phyloP scores from a whole-genome alignment of 2,888 invertebrate genomes.

The Leptinotarsa peninsularis region DNA sequence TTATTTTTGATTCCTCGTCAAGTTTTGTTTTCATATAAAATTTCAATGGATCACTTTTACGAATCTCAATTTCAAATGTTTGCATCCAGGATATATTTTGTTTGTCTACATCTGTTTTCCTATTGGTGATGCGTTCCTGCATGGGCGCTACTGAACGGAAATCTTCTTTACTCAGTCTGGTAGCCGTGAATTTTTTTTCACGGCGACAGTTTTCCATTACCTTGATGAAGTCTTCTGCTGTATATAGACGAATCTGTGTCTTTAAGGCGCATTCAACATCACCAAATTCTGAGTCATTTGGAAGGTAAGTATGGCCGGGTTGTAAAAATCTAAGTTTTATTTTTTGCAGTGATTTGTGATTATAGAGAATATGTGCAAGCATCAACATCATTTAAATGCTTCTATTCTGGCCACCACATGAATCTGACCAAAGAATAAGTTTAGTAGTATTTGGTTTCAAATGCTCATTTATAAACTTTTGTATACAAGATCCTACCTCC shows the following conservation, averaged over 20 bases:
- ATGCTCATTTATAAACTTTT: conserved; percentile 16
- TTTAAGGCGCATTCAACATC: conserved; percentile 49
- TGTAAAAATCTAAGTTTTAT: conserved; percentile 45
- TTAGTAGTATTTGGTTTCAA: background rate
- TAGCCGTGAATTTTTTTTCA: conserved; percentile 45
- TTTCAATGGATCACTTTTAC: conserved; percentile 32
- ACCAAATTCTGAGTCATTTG: conserved; percentile 49
- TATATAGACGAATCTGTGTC: conserved; percentile 43
- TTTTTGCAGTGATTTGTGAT: conserved; percentile 37
- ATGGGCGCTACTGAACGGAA: conserved; percentile 38
- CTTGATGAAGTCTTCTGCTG: conserved; percentile 42
- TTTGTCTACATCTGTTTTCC: conserved; percentile 31
- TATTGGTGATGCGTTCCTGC: conserved; percentile 31
- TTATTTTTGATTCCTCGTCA: background rate
- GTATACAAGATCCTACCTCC: conserved; percentile 21
- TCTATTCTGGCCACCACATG: conserved; percentile 43
- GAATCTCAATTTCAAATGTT: conserved; percentile 28
- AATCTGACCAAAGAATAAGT: conserved; percentile 28
- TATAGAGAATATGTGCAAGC: conserved; percentile 40
- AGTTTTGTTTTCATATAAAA: conserved; percentile 20
- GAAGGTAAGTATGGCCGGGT: conserved; percentile 50
- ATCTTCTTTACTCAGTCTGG: conserved; percentile 36
- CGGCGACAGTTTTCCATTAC: conserved; percentile 46
- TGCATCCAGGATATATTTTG: conserved; percentile 40
- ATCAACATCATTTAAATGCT: conserved; percentile 47